A percentile compares a stretch with the other conserved stretches of the same genome.
Conservation (phyloP, 2,797 vertebrate genomes). For the Chromobotia macracanthus region DNA sequence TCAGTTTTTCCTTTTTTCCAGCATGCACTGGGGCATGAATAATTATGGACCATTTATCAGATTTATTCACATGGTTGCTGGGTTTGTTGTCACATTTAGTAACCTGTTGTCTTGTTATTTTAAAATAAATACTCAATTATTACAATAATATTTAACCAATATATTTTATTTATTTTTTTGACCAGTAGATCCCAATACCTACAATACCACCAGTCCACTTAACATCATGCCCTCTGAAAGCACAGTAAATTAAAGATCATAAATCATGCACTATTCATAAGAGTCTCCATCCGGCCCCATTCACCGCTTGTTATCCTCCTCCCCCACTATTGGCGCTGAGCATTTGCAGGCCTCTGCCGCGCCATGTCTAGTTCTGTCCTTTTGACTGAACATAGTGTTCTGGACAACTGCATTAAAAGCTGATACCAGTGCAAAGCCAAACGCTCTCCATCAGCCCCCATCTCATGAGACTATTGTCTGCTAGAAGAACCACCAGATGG, state of each 20-base stretch:
- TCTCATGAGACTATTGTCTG: slow-evolving; percentile 59
- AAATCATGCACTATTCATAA: slow-evolving; percentile 65
- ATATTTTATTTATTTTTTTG: too few relatives aligned
- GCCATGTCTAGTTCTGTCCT: slow-evolving; percentile 33
- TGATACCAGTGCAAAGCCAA: slow-evolving; percentile 61
- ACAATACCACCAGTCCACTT: slow-evolving; percentile 32
- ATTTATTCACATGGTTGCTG: neutral
- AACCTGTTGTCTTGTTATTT: neutral
- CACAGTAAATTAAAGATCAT: slow-evolving; percentile 66
- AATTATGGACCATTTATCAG: neutral
- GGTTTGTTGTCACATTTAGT: neutral
- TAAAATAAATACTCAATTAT: neutral
- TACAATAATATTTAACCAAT: neutral
- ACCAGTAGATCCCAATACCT: slow-evolving; percentile 5
- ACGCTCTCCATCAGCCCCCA: slow-evolving; percentile 56
- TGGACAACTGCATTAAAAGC: slow-evolving; percentile 63
- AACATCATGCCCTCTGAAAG: slow-evolving; percentile 48
- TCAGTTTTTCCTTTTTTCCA: neutral
- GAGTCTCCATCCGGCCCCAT: slow-evolving; percentile 44
- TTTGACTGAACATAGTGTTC: slow-evolving; percentile 60
- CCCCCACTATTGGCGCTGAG: slow-evolving; percentile 55
- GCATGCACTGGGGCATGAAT: too few relatives aligned
- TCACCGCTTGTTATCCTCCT: slow-evolving; percentile 22
- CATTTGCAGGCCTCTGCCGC: slow-evolving; percentile 35
- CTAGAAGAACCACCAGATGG: slow-evolving; percentile 62